phyloP scores from a whole-genome alignment of 2,797 vertebrate species.

The Sphenopsis melanotis region DNA sequence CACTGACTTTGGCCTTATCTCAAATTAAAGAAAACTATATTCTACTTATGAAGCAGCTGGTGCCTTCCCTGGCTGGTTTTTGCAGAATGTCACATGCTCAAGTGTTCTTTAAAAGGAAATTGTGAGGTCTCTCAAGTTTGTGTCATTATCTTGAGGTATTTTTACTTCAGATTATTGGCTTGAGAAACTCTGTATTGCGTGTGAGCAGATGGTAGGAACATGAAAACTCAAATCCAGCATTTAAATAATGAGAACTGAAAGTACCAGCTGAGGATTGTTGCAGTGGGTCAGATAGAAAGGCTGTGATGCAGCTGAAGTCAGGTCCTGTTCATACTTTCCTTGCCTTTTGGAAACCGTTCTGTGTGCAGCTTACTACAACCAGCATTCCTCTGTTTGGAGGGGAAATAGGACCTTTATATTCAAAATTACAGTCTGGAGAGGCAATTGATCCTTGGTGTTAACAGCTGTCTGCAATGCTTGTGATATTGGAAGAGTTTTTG shows the following conservation, averaged over 20 bases:
- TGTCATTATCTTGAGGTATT: neutral
- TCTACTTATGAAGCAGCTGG: neutral
- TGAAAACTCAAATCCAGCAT: conserved; percentile 79
- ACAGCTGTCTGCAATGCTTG: neutral
- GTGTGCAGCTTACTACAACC: neutral
- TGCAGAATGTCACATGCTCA: conserved; percentile 3
- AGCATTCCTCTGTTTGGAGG: neutral
- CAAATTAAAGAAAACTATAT: neutral
- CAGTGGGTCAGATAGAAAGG: neutral
- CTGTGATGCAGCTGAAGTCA: neutral
- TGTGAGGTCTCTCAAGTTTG: neutral
- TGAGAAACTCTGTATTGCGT: conserved; percentile 60
- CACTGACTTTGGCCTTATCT: neutral
- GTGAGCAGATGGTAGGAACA: conserved; percentile 78
- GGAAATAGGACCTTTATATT: neutral
- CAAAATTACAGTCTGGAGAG: neutral
- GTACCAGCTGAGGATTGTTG: conserved; percentile 69
- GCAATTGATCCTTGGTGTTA: neutral
- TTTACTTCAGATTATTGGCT: neutral
- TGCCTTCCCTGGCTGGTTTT: conserved; percentile 16
- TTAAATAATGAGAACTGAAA: conserved; percentile 84
- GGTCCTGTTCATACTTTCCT: neutral
- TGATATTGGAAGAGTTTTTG: neutral
- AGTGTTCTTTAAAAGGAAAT: conserved; percentile 58
- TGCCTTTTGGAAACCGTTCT: neutral